Percentiles rank a stretch among this genome's conserved stretches.
phyloP scores from a whole-genome alignment of 2,113 vertebrate genomes.

The Delphinapterus leucas region DNA sequence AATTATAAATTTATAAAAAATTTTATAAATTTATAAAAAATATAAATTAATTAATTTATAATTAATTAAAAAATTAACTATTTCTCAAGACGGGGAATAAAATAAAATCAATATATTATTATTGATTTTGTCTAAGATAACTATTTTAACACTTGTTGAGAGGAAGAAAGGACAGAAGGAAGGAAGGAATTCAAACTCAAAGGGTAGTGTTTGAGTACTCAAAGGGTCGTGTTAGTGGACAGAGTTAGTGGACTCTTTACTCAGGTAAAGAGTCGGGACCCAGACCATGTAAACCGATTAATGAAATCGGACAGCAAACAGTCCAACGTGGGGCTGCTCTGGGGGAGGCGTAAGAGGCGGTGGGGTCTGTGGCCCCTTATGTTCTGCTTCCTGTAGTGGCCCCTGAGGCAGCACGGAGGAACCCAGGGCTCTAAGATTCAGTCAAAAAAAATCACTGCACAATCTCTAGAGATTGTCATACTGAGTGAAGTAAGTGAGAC shows the following conservation, averaged over 20 bases:
- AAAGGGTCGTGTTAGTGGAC: background rate
- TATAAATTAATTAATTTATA: no score
- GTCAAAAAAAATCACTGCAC: background rate
- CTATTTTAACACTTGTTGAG: background rate
- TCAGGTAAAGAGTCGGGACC: background rate
- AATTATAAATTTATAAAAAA: no score
- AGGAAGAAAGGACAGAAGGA: rapidly evolving
- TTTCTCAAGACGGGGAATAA: no score
- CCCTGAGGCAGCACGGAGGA: background rate
- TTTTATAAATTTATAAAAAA: no score
- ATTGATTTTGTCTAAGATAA: background rate
- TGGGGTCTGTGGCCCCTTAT: no score
- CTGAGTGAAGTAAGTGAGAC: background rate
- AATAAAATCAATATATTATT: background rate
- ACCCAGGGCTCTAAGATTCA: background rate
- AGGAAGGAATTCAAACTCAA: background rate
- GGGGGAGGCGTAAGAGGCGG: no score
- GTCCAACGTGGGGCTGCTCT: background rate
- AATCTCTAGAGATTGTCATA: background rate
- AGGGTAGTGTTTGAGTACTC: background rate
- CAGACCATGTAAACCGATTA: background rate
- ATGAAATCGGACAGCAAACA: background rate
- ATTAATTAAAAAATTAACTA: no score
- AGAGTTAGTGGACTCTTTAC: background rate
- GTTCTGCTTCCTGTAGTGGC: rapidly evolving